phyloP scores from a whole-genome alignment of 2,113 vertebrate species.

The Tylochromis polylepis region DNA sequence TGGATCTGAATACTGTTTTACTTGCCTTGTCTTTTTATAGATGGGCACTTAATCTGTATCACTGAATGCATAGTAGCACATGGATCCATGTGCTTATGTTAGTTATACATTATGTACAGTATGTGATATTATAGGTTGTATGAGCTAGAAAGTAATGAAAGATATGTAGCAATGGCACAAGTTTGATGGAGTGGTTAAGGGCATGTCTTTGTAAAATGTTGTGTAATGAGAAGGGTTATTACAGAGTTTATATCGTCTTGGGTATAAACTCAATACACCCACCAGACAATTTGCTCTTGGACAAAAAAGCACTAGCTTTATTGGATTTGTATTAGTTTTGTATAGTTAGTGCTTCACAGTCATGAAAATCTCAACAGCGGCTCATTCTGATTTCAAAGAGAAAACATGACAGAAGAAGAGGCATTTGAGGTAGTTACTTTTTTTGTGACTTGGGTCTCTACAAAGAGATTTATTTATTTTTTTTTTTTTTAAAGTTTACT shows the following conservation, averaged over 20 bases:
- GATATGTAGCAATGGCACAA: background rate
- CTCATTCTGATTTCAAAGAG: background rate
- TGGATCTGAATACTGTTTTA: constrained; percentile 54
- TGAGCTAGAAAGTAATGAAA: background rate
- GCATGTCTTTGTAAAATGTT: constrained; percentile 6
- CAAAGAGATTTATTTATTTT: background rate
- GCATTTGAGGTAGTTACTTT: background rate
- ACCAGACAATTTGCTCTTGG: background rate
- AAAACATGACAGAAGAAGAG: background rate
- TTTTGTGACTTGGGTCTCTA: background rate
- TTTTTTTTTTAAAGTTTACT: background rate
- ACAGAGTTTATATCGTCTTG: background rate
- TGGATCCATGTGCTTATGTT: background rate
- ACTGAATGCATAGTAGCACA: background rate
- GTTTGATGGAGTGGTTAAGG: background rate
- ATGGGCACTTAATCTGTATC: constrained; percentile 9
- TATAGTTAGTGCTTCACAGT: background rate
- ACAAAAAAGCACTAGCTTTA: background rate
- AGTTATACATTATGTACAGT: background rate
- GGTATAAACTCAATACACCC: background rate
- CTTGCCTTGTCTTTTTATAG: constrained; percentile 54
- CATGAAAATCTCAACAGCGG: background rate
- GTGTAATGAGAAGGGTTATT: constrained; percentile 27
- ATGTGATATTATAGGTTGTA: background rate
- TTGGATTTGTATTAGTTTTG: background rate